Evolutionary conservation across 2,797 vertebrate genomes (phyloP), one percentile per base, ranked within the genome.

Genomic region (Microctenopoma stevenorrisi): DNA sequence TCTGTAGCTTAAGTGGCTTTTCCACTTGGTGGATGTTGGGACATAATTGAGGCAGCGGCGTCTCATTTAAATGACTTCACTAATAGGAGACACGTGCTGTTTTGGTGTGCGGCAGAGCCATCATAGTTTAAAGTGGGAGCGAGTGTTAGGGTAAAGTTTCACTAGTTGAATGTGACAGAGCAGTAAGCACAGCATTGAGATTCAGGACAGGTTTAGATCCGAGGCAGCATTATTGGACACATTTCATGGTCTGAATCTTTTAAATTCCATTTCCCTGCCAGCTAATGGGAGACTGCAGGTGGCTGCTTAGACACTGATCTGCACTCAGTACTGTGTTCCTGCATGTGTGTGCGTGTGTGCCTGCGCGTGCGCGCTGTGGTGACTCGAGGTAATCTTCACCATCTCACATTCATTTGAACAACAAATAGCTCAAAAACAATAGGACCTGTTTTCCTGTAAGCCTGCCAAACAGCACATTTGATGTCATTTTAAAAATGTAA

Each of bases 201-300:
- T 84, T 79, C 86, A 64, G 81, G 3, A 30, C 82, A 80, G 73
- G 85, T 85, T 76, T 69, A 64, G 78, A 86, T 89, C 76, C 72
- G 71, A 67, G 72, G 68, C 56, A 72, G 72, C 61, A 74, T 84
- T 85, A 85, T 76, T 82, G 83, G 79, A 62, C 75, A 80, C 85
- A 91, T 89, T 86, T 88, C 88, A 88, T 86, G 86, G 82, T 88
- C 85, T 77, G 74, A 84, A 78, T 87, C 83, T 77, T 79, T 79
- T 82, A 78, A 85, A 81, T 83, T 82, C 82, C 67, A 75, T 84
- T 85, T 85, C 81, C 78, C 57, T 73, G 53, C 64, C 75, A 58
- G 60, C 72, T 88, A 82, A 84, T 71, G 78, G 82, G 61, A 75
- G 68, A 76, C 55, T 81, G 82, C 81, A 82, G 77, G 79, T 74